These are phyloP conservation scores for Epistrophe eligans DNA, from an alignment of 2,888 invertebrate species.

Conservation along the genomic window DNA sequence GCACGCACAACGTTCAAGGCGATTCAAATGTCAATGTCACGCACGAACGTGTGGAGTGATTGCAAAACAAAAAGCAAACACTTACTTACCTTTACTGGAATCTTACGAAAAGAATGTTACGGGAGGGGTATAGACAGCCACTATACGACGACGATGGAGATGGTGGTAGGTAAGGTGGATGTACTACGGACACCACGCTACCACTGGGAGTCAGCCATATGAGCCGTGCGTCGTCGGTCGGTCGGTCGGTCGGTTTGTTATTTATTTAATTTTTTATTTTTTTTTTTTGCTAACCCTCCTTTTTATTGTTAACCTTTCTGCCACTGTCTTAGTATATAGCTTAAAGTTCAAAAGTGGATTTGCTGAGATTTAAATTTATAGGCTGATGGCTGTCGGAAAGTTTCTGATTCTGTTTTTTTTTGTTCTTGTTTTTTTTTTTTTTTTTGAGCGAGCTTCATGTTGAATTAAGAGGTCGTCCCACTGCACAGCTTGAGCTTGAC, in stretches of 20 bases:
- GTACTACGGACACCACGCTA: neutral
- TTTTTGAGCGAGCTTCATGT: constrained; percentile 37
- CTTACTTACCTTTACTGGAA: constrained; percentile 23
- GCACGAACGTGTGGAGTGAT: constrained; percentile 56
- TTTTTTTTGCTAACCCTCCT: constrained; percentile 2
- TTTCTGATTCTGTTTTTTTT: constrained; percentile 6
- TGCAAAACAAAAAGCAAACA: constrained; percentile 30
- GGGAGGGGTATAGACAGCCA: too few relatives aligned
- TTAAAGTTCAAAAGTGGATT: constrained; percentile 72
- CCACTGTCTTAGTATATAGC: constrained; percentile 42
- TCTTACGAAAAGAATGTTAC: neutral
- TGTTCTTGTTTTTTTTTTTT: neutral
- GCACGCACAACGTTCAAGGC: constrained; percentile 39
- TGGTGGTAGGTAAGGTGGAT: neutral
- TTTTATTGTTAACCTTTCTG: constrained; percentile 24
- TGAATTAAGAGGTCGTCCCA: constrained; percentile 42
- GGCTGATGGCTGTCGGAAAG: constrained; percentile 52
- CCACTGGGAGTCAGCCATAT: neutral
- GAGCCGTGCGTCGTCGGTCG: neutral
- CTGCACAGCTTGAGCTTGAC: constrained; percentile 44
- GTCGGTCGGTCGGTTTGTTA: neutral
- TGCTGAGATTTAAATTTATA: constrained; percentile 72
- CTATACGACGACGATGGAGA: neutral
- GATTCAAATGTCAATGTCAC: constrained; percentile 74
- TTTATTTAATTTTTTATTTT: constrained; percentile 46